Conservation (phyloP, 1,140 invertebrate genomes). For the Rhagoletis pomonella region DNA sequence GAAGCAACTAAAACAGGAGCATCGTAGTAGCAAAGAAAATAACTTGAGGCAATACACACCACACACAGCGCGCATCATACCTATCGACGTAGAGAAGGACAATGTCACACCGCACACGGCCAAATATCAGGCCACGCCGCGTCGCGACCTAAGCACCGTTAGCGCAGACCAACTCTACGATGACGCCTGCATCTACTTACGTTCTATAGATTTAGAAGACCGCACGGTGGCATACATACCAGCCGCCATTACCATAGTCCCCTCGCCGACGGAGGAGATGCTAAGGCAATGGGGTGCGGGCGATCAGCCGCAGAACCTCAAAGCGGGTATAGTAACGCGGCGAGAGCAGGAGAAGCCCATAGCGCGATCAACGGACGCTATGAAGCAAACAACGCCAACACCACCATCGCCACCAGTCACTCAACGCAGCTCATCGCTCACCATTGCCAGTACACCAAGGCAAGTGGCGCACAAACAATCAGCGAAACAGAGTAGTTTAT, state of each 20-base stretch:
- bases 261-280: conserved; percentile 56
- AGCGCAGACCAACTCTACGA: conserved; percentile 66
- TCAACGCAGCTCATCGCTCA: conserved; percentile 48
- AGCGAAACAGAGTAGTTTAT: too few species aligned
- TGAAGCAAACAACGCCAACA: conserved; percentile 53
- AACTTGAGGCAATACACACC: background rate
- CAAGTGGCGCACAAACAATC: background rate
- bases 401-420: conserved; percentile 56
- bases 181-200: conserved; percentile 67
- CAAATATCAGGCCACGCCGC: conserved; percentile 49
- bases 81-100: conserved; percentile 59
- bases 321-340: conserved; percentile 51
- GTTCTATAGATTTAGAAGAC: conserved; percentile 62
- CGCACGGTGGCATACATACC: conserved; percentile 62
- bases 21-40: background rate
- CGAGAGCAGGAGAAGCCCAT: conserved; percentile 8
- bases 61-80: conserved; percentile 60
- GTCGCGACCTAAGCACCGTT: conserved; percentile 31
- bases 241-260: conserved; percentile 58
- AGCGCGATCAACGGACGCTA: conserved; percentile 44
- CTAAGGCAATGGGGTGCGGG: conserved; percentile 38
- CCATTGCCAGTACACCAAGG: background rate
- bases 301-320: background rate
- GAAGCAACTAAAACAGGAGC: conserved; percentile 13
- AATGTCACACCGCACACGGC: conserved; percentile 19